Evolutionary conservation across 2,888 invertebrate species (phyloP).

Genomic region (Lymantria monacha): DNA sequence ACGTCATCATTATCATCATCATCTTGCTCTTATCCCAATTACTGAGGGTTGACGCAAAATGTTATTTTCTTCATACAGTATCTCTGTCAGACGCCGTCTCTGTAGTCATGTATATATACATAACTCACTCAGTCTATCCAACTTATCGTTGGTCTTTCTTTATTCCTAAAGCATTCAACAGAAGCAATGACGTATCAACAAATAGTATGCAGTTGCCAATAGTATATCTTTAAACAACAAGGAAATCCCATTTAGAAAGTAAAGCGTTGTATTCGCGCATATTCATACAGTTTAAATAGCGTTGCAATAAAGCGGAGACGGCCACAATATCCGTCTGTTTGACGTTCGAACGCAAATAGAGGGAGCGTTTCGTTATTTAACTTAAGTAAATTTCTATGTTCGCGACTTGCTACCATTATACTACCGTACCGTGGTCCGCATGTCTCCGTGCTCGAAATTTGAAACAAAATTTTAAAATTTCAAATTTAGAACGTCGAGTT

Average conservation of each 20-base stretch:
- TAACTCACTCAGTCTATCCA: too few relatives aligned
- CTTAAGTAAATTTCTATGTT: conserved; percentile 82
- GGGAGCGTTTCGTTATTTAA: conserved; percentile 79
- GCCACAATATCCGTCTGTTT: conserved; percentile 61
- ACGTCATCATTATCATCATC: too few relatives aligned
- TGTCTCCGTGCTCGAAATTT: background rate
- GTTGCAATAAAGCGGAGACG: conserved; percentile 57
- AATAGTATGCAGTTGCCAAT: background rate
- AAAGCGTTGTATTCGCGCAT: conserved; percentile 54
- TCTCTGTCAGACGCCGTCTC: too few relatives aligned
- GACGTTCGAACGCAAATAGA: conserved; percentile 70
- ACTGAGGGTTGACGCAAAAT: too few relatives aligned
- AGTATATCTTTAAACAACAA: conserved; percentile 7
- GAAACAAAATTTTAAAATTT: background rate
- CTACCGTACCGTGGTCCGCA: conserved; percentile 45
- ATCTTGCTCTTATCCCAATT: too few relatives aligned
- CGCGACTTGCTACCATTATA: conserved; percentile 59
- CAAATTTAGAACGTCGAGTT: too few relatives aligned
- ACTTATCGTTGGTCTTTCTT: too few relatives aligned
- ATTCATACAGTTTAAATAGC: conserved; percentile 65
- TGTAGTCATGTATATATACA: too few relatives aligned
- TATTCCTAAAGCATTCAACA: too few relatives aligned
- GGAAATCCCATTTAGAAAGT: conserved; percentile 39
- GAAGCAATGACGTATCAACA: too few relatives aligned
- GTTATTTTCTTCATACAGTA: too few relatives aligned